These are phyloP conservation scores for Drosophila ercepeae DNA, from an alignment of 1,140 invertebrate species.

Conservation along the genomic window DNA sequence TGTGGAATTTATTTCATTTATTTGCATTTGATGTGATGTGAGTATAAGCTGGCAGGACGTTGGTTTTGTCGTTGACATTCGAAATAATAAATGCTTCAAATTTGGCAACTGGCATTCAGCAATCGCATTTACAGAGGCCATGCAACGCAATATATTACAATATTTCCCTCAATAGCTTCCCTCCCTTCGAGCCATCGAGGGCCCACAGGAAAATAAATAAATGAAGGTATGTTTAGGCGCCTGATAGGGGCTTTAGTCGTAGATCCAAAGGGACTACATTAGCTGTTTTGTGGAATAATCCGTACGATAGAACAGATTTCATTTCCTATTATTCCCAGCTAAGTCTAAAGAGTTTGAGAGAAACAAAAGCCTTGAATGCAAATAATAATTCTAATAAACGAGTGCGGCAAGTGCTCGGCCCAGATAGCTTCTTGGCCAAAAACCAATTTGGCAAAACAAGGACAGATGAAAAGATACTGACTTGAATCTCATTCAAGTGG, in stretches of 20 bases:
- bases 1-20: conserved; percentile 30
- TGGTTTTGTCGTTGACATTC: conserved; percentile 46
- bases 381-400: conserved; percentile 8
- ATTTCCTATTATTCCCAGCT: not conserved
- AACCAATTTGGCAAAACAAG: not conserved
- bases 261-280: not conserved
- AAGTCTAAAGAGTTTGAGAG: too few relatives aligned
- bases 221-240: not conserved
- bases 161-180: not conserved
- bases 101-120: conserved; percentile 51
- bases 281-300: not conserved
- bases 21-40: conserved; percentile 58
- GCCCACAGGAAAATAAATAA: conserved; percentile 1
- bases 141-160: not conserved
- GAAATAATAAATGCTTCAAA: conserved; percentile 54
- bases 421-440: not conserved
- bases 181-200: not conserved
- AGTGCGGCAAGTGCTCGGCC: not conserved
- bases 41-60: conserved; percentile 42
- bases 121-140: conserved; percentile 37
- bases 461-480: not conserved
- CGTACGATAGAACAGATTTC: not conserved
- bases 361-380: not conserved
- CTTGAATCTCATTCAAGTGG: not conserved
- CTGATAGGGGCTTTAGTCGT: not conserved